These are phyloP conservation scores for Telenomus remus DNA, from an alignment of 1,140 invertebrate genomes.

Conservation along the genomic window DNA sequence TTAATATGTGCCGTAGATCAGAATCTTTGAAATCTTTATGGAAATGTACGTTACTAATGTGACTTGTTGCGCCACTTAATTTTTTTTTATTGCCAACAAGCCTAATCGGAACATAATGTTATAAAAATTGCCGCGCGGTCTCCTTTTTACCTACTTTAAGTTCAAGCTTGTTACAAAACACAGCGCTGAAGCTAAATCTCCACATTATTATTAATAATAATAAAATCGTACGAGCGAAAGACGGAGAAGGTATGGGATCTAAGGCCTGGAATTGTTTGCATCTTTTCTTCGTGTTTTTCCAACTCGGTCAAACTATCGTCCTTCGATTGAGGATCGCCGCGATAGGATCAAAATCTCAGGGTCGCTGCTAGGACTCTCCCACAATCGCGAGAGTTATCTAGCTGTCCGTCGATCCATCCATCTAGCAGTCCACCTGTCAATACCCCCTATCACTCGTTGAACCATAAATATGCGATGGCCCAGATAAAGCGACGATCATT, in stretches of 20 bases:
- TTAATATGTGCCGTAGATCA: no score
- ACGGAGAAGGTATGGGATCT: neutral
- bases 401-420: conserved; percentile 47
- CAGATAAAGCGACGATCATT: conserved; percentile 54
- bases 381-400: conserved; percentile 48
- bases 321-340: conserved; percentile 59
- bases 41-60: no score
- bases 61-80: no score
- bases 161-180: no score
- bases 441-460: conserved; percentile 52
- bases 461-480: conserved; percentile 57
- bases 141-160: no score
- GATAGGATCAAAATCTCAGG: conserved; percentile 61
- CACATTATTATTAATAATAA: no score
- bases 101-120: no score
- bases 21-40: no score
- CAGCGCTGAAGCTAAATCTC: no score
- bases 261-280: conserved; percentile 39
- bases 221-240: neutral
- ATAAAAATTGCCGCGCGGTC: no score
- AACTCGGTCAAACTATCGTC: conserved; percentile 60
- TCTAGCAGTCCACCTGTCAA: conserved; percentile 57
- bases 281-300: conserved; percentile 53
- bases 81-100: no score
- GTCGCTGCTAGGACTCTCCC: conserved; percentile 58